A percentile compares a stretch with the other conserved stretches of the same genome.
These are phyloP conservation scores for Heliconius hewitsoni DNA, from an alignment of 1,140 invertebrate genomes.

Conservation along the genomic window DNA sequence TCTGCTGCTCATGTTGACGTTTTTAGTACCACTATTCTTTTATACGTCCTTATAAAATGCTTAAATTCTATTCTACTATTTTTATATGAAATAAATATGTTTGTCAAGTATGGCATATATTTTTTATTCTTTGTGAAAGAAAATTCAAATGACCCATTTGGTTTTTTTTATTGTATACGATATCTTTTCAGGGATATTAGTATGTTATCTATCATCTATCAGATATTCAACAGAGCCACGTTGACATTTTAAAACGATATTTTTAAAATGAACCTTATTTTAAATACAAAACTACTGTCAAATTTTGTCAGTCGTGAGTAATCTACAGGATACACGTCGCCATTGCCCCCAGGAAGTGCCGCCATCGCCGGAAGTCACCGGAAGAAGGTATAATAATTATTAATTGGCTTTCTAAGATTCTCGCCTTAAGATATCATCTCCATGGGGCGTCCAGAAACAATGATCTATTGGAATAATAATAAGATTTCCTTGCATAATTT, in stretches of 20 bases:
- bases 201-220: no score
- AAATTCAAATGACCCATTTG: no score
- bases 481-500: constrained; percentile 31
- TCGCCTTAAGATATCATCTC: constrained; percentile 51
- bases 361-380: constrained; percentile 54
- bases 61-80: no score
- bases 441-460: constrained; percentile 43
- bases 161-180: no score
- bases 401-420: constrained; percentile 57
- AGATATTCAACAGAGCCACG: no score
- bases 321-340: constrained; percentile 51
- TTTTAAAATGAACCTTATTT: not conserved
- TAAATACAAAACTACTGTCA: not conserved
- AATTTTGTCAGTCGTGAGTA: constrained; percentile 48
- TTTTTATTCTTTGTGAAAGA: no score
- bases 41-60: no score
- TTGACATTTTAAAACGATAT: not conserved
- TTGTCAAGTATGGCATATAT: no score
- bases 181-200: no score
- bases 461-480: constrained; percentile 39
- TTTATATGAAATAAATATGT: no score
- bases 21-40: no score
- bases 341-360: constrained; percentile 52
- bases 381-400: constrained; percentile 70
- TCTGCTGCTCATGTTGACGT: no score